Evolutionary conservation across 1,140 invertebrate genomes (phyloP), one percentile per base, ranked within the genome.

Genomic region (Pachypeltis micranthus): DNA sequence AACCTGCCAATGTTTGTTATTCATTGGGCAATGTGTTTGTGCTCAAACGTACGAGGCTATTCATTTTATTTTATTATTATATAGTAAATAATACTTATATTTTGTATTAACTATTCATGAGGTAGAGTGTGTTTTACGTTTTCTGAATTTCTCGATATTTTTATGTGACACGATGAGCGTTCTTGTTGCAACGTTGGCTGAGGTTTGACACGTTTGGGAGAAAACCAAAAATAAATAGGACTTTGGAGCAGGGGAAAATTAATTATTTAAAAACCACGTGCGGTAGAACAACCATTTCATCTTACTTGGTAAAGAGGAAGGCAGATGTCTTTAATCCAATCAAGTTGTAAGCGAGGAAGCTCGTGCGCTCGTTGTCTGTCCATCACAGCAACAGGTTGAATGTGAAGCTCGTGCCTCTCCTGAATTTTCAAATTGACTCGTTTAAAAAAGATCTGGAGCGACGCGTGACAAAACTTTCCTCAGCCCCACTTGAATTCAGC

Each of bases 371-470:
- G 67, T 64, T 75, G 73, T 16, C 75, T 58, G 59, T 77, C 75
- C 74, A 76, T 76, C 4, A 74, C 71, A 2, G 74, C 71, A 60
- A 72, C 71, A 0, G 75, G 75, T 51, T 74, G 71, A 54, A 83
- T 77, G 25, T 81, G 74, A n/a, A 85, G 73, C 68, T 83, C 74
- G 55, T 76, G 71, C 66, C 81, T 78, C 31, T 59, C 57, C 29
- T 57, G 23, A 12, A 39, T n/a, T n/a, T n/a, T n/a, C n/a, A n/a
- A n/a, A n/a, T n/a, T n/a, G n/a, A n/a, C n/a, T n/a, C n/a, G n/a
- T n/a, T n/a, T n/a, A n/a, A n/a, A n/a, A n/a, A n/a, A n/a, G n/a
- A n/a, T n/a, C n/a, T n/a, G n/a, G n/a, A n/a, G n/a, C n/a, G n/a
- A n/a, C n/a, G n/a, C n/a, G n/a, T n/a, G n/a, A n/a, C n/a, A n/a